Percentiles rank a stretch among this genome's conserved stretches.
These are phyloP conservation scores for Spatula versicolor DNA, from an alignment of 2,797 vertebrate genomes.

Conservation along the genomic window DNA sequence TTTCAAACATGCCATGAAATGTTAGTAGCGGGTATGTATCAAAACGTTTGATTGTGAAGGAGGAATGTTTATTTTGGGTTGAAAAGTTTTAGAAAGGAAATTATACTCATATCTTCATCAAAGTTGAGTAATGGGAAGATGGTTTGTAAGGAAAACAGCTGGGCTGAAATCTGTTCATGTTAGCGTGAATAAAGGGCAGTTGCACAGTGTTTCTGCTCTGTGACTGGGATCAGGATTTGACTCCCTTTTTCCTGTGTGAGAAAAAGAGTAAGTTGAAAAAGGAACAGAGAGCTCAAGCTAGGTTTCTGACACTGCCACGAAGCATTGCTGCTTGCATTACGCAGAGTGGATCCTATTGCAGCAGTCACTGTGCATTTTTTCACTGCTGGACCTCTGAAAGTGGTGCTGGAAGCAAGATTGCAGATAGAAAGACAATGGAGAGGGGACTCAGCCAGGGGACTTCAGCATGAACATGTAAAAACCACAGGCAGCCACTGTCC, in stretches of 20 bases:
- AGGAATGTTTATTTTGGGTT: slow-evolving; percentile 27
- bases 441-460: background rate
- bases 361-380: background rate
- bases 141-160: background rate
- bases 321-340: background rate
- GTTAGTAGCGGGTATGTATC: background rate
- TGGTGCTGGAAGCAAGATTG: background rate
- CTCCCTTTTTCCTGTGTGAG: background rate
- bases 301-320: background rate
- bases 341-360: background rate
- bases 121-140: background rate
- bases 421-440: background rate
- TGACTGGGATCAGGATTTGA: background rate
- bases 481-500: fast-evolving
- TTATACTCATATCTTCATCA: background rate
- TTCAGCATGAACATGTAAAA: background rate
- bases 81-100: slow-evolving; percentile 1
- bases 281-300: background rate
- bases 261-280: background rate
- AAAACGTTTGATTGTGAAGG: background rate
- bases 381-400: background rate
- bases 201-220: background rate
- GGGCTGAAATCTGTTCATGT: background rate
- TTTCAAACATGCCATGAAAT: background rate
- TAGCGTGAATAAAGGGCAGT: background rate